These are phyloP conservation scores for Lerema accius DNA, from an alignment of 1,140 invertebrate species.

Conservation along the genomic window DNA sequence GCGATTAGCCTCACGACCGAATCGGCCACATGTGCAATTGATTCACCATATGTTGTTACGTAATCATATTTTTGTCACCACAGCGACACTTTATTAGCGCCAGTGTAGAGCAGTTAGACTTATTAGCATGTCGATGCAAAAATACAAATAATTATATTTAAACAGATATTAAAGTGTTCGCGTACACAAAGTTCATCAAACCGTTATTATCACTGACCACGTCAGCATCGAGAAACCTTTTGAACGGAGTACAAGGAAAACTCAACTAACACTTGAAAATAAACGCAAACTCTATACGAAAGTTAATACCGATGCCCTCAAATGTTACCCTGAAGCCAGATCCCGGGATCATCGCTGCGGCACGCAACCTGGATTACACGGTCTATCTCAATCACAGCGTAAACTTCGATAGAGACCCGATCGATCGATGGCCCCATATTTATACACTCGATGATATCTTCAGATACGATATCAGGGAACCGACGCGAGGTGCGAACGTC, in stretches of 20 bases:
- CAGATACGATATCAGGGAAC: conserved; percentile 75
- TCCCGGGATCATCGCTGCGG: neutral
- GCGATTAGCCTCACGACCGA: conserved; percentile 36
- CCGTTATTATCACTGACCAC: conserved; percentile 20
- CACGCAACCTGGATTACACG: conserved; percentile 34
- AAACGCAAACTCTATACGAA: conserved; percentile 2
- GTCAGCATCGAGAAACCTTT: conserved; percentile 7
- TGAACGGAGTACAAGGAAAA: neutral
- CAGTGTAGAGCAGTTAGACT: conserved; percentile 21
- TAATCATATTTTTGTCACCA: conserved; percentile 51
- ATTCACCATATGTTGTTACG: conserved; percentile 68
- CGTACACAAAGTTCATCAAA: neutral
- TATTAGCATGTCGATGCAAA: conserved; percentile 1
- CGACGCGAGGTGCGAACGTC: conserved; percentile 73
- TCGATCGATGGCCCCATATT: conserved; percentile 81
- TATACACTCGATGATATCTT: conserved; percentile 80
- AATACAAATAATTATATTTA: conserved; percentile 5
- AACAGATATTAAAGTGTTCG: neutral
- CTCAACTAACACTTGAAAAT: conserved; percentile 4
- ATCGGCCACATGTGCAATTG: conserved; percentile 61
- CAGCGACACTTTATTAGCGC: conserved; percentile 44
- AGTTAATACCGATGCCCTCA: conserved; percentile 6
- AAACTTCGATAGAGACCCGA: conserved; percentile 77
- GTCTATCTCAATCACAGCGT: conserved; percentile 66
- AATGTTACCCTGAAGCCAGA: conserved; percentile 26